These are phyloP conservation scores for Eurosta solidaginis DNA, from an alignment of 1,140 invertebrate species.

Conservation along the genomic window DNA sequence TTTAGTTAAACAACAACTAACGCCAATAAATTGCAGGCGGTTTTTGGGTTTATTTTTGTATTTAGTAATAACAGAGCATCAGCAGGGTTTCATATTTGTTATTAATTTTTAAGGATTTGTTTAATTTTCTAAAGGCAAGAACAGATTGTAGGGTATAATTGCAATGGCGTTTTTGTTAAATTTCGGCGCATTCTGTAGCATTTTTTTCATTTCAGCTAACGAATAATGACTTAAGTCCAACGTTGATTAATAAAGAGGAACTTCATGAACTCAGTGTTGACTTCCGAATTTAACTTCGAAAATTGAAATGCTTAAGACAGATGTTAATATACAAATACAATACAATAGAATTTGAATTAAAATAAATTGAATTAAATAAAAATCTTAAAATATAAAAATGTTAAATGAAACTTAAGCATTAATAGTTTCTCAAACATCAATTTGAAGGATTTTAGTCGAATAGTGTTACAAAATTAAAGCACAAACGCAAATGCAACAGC, in stretches of 20 bases:
- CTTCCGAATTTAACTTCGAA: too few species aligned
- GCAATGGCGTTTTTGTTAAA: not conserved
- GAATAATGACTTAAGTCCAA: not conserved
- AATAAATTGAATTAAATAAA: too few species aligned
- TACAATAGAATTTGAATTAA: too few species aligned
- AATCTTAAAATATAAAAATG: too few species aligned
- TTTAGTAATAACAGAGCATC: not conserved
- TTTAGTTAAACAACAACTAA: constrained; percentile 32
- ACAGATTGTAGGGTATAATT: not conserved
- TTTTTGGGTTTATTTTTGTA: constrained; percentile 24
- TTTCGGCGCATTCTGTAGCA: not conserved
- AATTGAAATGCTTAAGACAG: not conserved
- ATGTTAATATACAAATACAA: too few species aligned
- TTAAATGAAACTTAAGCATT: too few species aligned
- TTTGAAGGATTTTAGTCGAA: too few species aligned
- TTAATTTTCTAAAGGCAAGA: not conserved
- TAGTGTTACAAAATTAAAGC: too few species aligned
- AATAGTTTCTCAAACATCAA: too few species aligned
- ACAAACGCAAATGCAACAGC: not conserved
- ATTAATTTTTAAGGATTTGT: not conserved
- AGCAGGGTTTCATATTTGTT: not conserved
- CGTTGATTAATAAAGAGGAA: not conserved
- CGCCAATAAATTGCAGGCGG: constrained; percentile 1
- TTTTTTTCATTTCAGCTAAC: not conserved
- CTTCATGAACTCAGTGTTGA: not conserved